A percentile compares a stretch with the other conserved stretches of the same genome.
These are phyloP conservation scores for Pedicia rivosa DNA, from an alignment of 2,888 invertebrate genomes.

Conservation along the genomic window DNA sequence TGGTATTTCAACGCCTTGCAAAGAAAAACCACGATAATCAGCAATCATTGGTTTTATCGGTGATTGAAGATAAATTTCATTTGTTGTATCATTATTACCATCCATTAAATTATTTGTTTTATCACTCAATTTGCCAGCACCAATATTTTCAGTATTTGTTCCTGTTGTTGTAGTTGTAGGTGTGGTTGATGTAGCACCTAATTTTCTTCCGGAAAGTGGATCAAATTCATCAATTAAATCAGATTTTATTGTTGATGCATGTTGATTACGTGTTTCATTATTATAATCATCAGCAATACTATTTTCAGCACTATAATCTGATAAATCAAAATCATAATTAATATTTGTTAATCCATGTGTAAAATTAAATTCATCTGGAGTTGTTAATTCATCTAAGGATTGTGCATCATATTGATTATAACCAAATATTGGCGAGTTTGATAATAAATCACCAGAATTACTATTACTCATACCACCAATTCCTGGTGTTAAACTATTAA, in stretches of 20 bases:
- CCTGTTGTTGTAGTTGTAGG: not conserved
- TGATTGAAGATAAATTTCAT: slow-evolving; percentile 37
- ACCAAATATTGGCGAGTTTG: slow-evolving; percentile 38
- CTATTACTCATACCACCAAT: slow-evolving; percentile 12
- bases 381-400: slow-evolving; percentile 40
- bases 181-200: slow-evolving; percentile 11
- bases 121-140: not conserved
- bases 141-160: not conserved
- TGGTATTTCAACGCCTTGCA: slow-evolving; percentile 39
- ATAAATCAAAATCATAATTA: slow-evolving; percentile 61
- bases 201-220: slow-evolving; percentile 19
- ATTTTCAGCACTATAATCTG: slow-evolving; percentile 57
- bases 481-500: not conserved
- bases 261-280: slow-evolving; percentile 9
- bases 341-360: slow-evolving; percentile 48
- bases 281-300: slow-evolving; percentile 42
- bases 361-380: slow-evolving; percentile 41
- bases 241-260: slow-evolving; percentile 25
- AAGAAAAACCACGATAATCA: slow-evolving; percentile 42
- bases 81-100: slow-evolving; percentile 20
- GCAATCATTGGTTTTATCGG: slow-evolving; percentile 38
- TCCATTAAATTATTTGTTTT: not conserved
- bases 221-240: slow-evolving; percentile 30
- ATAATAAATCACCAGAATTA: slow-evolving; percentile 34
- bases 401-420: slow-evolving; percentile 38